A percentile compares a stretch with the other conserved stretches of the same genome.
phyloP scores from a whole-genome alignment of 2,113 vertebrate genomes.

The Shinisaurus crocodilurus region DNA sequence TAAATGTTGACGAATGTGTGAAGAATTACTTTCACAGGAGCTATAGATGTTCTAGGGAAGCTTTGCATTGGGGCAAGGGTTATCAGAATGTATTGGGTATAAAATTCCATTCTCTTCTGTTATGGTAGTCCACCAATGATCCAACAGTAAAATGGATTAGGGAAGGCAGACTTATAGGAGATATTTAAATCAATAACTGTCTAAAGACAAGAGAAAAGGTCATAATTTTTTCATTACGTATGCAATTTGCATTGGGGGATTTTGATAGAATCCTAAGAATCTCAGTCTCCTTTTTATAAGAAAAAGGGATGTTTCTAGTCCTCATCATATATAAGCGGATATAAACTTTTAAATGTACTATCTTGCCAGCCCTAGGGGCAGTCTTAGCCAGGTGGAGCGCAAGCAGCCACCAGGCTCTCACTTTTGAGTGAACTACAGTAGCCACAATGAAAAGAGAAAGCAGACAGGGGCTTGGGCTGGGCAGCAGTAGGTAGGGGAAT shows the following conservation, averaged over 20 bases:
- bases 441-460: not conserved
- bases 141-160: not conserved
- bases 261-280: not conserved
- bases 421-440: not conserved
- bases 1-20: not conserved
- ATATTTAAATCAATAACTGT: not conserved
- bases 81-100: too few relatives aligned
- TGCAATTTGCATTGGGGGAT: not conserved
- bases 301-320: not conserved
- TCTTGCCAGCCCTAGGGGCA: not conserved
- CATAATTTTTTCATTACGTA: not conserved
- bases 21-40: not conserved
- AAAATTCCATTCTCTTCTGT: not conserved
- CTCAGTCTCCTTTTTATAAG: not conserved
- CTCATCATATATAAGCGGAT: not conserved
- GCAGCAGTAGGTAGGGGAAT: not conserved
- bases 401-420: not conserved
- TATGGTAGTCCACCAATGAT: not conserved
- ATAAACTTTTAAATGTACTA: not conserved
- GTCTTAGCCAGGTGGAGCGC: not conserved
- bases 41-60: not conserved
- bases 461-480: not conserved
- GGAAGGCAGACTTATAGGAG: not conserved
- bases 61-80: not conserved
- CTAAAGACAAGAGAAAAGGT: too few relatives aligned